Evolutionary conservation across 2,113 vertebrate genomes (phyloP).

Genomic region (Blennius ocellaris): DNA sequence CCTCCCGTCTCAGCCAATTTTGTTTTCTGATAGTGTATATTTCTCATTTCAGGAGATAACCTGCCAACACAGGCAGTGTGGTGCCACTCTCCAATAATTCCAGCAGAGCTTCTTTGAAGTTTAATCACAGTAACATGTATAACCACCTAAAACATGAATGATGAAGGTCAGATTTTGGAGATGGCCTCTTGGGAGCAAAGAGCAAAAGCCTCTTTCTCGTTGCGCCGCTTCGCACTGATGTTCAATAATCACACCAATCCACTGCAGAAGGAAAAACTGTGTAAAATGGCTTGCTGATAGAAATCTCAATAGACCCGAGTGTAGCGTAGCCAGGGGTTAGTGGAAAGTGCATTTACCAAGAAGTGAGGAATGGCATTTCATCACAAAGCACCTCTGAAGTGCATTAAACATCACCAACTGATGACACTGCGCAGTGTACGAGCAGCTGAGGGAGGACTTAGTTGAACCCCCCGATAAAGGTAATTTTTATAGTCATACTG

Average conservation of each 20-base stretch:
- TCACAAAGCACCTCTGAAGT: constrained; percentile 18
- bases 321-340: constrained; percentile 18
- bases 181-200: constrained; percentile 26
- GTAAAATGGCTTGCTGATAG: constrained; percentile 1
- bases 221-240: constrained; percentile 21
- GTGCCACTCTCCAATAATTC: constrained; percentile 31
- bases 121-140: constrained; percentile 41
- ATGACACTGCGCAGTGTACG: constrained; percentile 14
- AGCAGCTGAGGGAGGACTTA: constrained; percentile 24
- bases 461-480: not conserved
- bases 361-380: constrained; percentile 44
- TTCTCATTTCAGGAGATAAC: constrained; percentile 24
- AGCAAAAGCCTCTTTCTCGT: constrained; percentile 34
- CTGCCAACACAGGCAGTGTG: not conserved
- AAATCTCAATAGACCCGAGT: constrained; percentile 15
- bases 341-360: constrained; percentile 43
- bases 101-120: constrained; percentile 23
- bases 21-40: constrained; percentile 35
- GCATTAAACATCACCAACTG: constrained; percentile 29
- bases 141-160: constrained; percentile 29
- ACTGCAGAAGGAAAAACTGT: constrained; percentile 13
- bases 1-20: constrained; percentile 24
- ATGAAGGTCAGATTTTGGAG: constrained; percentile 35
- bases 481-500: constrained; percentile 9
- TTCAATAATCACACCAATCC: constrained; percentile 39